A percentile compares a stretch with the other conserved stretches of the same genome.
Conservation (phyloP, 2,797 vertebrate species). For the Nothura maculosa region DNA sequence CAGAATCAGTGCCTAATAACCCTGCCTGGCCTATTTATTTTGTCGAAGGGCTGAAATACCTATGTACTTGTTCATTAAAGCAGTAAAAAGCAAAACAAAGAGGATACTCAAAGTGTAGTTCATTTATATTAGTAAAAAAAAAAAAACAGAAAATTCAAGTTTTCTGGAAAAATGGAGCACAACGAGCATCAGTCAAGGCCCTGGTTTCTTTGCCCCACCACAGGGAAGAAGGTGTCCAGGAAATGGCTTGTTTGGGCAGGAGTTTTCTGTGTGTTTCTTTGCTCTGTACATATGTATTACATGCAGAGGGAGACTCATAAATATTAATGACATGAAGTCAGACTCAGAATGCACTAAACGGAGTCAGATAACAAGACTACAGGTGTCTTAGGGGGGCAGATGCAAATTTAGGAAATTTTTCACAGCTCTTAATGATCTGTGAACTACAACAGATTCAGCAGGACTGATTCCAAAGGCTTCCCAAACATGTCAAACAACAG, state of each 20-base stretch:
- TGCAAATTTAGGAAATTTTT: not conserved
- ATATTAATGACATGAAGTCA: not conserved
- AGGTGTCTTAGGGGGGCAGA: not conserved
- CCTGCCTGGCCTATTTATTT: not conserved
- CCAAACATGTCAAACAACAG: not conserved
- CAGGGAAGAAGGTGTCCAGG: not conserved
- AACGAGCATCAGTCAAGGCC: not conserved
- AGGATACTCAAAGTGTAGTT: not conserved
- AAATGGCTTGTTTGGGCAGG: not conserved
- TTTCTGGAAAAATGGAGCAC: not conserved
- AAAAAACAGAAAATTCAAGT: not conserved
- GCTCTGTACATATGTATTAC: not conserved
- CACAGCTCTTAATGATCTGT: not conserved
- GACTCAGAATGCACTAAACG: not conserved
- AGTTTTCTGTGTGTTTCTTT: not conserved
- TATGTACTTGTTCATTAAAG: not conserved
- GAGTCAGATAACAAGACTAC: not conserved
- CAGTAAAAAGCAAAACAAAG: not conserved
- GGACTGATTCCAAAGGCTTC: not conserved
- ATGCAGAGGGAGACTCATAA: not conserved
- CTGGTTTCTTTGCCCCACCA: not conserved
- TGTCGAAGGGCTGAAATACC: not conserved
- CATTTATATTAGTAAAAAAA: not conserved
- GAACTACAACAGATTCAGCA: not conserved
- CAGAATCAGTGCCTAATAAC: not conserved